phyloP scores from a whole-genome alignment of 64 coral and sea anemone species.

The Dendrophyllia cribrosa region DNA sequence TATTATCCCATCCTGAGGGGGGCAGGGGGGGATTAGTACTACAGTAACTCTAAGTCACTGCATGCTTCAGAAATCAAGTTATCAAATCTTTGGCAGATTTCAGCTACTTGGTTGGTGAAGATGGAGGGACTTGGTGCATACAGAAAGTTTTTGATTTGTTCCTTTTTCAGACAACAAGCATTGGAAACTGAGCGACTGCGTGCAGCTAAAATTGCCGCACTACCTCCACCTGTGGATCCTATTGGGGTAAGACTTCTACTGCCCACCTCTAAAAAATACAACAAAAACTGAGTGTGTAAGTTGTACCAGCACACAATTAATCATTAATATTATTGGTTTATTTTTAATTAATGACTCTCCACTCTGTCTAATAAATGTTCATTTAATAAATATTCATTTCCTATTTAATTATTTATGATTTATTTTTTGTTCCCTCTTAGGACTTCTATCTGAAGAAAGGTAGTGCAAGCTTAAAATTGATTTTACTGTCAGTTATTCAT shows the following conservation, averaged over 20 bases:
- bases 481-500: neutral
- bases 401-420: neutral
- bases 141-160: neutral
- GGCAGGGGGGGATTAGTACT: too few species aligned
- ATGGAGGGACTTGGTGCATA: too few species aligned
- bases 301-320: neutral
- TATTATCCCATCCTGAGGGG: too few species aligned
- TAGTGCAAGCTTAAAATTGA: neutral
- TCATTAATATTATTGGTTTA: too few species aligned
- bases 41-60: too few species aligned
- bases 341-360: too few species aligned
- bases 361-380: too few species aligned
- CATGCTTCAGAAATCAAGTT: too few species aligned
- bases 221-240: constrained; percentile 36
- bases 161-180: constrained; percentile 26
- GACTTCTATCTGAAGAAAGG: constrained; percentile 33
- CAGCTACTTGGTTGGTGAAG: too few species aligned
- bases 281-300: too few species aligned
- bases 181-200: constrained; percentile 52
- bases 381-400: neutral
- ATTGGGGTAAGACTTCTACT: constrained; percentile 9
- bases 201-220: constrained; percentile 45
- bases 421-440: constrained; percentile 10
- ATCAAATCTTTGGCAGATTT: too few species aligned
- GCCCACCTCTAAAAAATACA: too few species aligned